phyloP scores from a whole-genome alignment of 1,140 invertebrate genomes.

The Achatina immaculata region DNA sequence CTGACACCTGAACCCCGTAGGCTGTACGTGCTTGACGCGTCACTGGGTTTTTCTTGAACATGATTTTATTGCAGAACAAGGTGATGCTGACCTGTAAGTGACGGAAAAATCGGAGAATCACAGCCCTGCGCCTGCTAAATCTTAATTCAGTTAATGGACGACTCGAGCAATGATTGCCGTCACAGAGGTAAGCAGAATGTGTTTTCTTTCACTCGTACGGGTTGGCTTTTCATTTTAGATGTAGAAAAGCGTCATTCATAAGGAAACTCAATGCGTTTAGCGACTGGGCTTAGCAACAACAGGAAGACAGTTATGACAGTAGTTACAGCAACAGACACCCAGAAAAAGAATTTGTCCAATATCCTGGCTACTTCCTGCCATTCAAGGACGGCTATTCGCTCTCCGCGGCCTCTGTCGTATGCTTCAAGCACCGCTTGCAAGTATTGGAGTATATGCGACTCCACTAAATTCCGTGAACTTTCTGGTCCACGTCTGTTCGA shows the following conservation, averaged over 20 bases:
- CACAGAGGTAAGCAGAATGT: too few species aligned
- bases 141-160: too few species aligned
- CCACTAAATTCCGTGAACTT: conserved; percentile 33
- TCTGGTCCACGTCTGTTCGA: neutral
- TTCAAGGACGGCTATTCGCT: conserved; percentile 53
- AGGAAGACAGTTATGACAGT: conserved; percentile 53
- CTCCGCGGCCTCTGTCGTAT: conserved; percentile 50
- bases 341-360: conserved; percentile 59
- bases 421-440: conserved; percentile 54
- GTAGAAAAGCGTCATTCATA: conserved; percentile 13
- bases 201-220: too few species aligned
- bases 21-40: too few species aligned
- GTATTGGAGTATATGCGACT: conserved; percentile 56
- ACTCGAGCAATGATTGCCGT: too few species aligned
- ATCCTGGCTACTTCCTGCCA: conserved; percentile 64
- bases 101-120: too few species aligned
- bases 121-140: too few species aligned
- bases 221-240: neutral
- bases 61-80: too few species aligned
- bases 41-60: too few species aligned
- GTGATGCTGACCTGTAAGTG: too few species aligned
- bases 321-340: conserved; percentile 55
- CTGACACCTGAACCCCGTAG: too few species aligned
- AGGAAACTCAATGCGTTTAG: conserved; percentile 49
- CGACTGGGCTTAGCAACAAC: conserved; percentile 59